A percentile compares a stretch with the other conserved stretches of the same genome.
Evolutionary conservation across 1,140 invertebrate genomes (phyloP).

Genomic region (Globodera rostochiensis): DNA sequence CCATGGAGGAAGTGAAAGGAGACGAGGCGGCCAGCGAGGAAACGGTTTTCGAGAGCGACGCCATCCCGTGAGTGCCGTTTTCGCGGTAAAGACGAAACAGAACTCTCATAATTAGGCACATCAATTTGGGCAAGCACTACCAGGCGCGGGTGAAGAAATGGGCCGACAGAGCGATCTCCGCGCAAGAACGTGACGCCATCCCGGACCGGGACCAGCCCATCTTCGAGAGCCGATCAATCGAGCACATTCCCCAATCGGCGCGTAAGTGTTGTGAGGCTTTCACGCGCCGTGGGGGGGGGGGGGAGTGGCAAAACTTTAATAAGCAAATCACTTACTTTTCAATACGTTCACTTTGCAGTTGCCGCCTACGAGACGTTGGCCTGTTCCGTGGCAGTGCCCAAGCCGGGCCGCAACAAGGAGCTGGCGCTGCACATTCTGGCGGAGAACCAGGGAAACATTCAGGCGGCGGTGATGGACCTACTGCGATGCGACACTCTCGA

Average conservation of each 20-base stretch:
- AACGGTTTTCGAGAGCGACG: constrained; percentile 29
- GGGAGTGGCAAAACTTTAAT: too few species aligned
- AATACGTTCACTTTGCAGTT: constrained; percentile 55
- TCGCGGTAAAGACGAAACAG: constrained; percentile 7
- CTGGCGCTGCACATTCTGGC: constrained; percentile 85
- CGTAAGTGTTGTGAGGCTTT: constrained; percentile 36
- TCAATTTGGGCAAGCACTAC: constrained; percentile 86
- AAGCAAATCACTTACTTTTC: background rate
- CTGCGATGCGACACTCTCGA: constrained; percentile 71
- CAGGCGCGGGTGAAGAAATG: constrained; percentile 74
- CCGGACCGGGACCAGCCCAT: constrained; percentile 61
- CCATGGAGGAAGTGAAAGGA: constrained; percentile 44
- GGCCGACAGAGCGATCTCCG: constrained; percentile 52
- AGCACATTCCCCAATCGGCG: constrained; percentile 54
- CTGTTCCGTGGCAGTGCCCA: constrained; percentile 68
- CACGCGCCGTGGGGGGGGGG: too few species aligned
- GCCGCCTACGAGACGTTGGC: constrained; percentile 79
- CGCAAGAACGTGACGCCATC: constrained; percentile 57
- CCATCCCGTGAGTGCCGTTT: constrained; percentile 13
- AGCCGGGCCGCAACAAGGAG: constrained; percentile 88
- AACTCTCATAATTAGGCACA: constrained; percentile 68
- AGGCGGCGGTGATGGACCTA: constrained; percentile 62
- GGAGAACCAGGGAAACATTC: constrained; percentile 65
- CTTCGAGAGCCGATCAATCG: constrained; percentile 57
- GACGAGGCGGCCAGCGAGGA: constrained; percentile 31